A percentile compares a stretch with the other conserved stretches of the same genome.
Evolutionary conservation across 2,888 invertebrate genomes (phyloP).

Genomic region (Plagiodera versicolora): DNA sequence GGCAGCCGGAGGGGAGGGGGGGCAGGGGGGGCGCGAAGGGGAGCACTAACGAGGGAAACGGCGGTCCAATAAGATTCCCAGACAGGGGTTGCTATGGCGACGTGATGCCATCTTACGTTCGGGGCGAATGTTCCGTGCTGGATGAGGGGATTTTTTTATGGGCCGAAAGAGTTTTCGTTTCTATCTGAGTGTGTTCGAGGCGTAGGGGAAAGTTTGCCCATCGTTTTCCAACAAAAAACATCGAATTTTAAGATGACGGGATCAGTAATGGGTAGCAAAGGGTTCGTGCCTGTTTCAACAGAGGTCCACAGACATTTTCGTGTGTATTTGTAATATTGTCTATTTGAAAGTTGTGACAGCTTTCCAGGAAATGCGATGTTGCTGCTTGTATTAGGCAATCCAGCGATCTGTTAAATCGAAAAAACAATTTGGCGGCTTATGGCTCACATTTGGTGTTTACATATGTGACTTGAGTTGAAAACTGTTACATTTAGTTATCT

Average conservation of each 20-base stretch:
- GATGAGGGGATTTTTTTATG: not conserved
- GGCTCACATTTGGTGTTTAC: too few species aligned
- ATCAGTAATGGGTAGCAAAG: not conserved
- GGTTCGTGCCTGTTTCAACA: not conserved
- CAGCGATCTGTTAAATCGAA: too few species aligned
- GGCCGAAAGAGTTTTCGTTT: not conserved
- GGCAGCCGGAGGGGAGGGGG: slow-evolving; percentile 8
- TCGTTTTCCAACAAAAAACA: too few species aligned
- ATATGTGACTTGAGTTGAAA: too few species aligned
- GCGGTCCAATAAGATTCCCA: slow-evolving; percentile 45
- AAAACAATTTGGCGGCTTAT: too few species aligned
- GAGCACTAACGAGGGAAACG: slow-evolving; percentile 29
- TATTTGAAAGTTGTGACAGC: too few species aligned
- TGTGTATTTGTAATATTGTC: too few species aligned
- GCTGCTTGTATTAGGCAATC: too few species aligned
- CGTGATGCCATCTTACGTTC: slow-evolving; percentile 45
- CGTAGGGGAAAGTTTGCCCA: too few species aligned
- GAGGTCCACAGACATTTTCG: too few species aligned
- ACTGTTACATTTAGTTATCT: too few species aligned
- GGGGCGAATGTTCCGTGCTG: slow-evolving; percentile 30
- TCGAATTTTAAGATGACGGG: not conserved
- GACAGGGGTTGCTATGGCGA: slow-evolving; percentile 50
- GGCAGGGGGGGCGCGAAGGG: slow-evolving; percentile 24
- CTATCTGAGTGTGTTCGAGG: not conserved
- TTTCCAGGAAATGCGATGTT: too few species aligned